Evolutionary conservation across 2,113 vertebrate species (phyloP).

Genomic region (Montifringilla adamsi): DNA sequence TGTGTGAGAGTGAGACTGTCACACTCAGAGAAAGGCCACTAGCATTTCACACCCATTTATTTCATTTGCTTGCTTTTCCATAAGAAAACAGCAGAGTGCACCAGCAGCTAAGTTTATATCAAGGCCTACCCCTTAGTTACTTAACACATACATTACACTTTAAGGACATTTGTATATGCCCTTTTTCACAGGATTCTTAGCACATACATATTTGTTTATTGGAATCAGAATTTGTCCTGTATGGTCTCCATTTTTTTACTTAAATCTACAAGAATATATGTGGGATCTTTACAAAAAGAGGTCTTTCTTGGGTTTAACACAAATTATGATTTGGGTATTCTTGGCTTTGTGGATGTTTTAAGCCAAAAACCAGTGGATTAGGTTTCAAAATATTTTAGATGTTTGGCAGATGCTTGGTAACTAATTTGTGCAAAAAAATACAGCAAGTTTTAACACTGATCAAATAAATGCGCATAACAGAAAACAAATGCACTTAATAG

Average conservation of each 20-base stretch:
- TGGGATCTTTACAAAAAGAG: not conserved
- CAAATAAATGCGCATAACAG: not conserved
- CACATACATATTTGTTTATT: not conserved
- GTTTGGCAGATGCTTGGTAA: not conserved
- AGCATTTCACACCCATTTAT: not conserved
- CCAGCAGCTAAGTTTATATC: not conserved
- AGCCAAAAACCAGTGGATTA: not conserved
- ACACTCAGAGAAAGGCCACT: not conserved
- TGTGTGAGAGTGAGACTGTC: not conserved
- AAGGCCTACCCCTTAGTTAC: not conserved
- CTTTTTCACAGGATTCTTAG: not conserved
- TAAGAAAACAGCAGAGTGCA: not conserved
- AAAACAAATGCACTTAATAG: not conserved
- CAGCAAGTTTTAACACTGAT: not conserved
- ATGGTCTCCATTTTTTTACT: not conserved
- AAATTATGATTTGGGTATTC: not conserved
- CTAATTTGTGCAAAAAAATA: not conserved
- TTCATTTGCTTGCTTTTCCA: not conserved
- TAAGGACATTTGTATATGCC: not conserved
- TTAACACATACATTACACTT: not conserved
- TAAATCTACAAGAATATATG: not conserved
- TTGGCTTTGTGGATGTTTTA: not conserved
- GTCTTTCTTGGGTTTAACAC: not conserved
- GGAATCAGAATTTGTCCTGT: not conserved
- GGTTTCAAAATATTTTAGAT: not conserved